Evolutionary conservation across 2,797 vertebrate species (phyloP).

Genomic region (Craterocephalus amniculus): DNA sequence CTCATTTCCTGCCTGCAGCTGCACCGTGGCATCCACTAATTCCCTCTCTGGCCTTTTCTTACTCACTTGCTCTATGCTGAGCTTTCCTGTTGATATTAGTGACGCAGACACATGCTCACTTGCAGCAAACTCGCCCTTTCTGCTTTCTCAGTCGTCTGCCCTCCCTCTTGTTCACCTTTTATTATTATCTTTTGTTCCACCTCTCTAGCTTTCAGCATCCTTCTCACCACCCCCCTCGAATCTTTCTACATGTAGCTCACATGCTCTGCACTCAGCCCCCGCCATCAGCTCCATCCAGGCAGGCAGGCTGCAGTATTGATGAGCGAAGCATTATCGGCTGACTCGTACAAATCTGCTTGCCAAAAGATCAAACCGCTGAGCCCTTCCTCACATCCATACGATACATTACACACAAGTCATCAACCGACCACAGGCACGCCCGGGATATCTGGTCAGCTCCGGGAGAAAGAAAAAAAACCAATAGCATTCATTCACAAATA

Average conservation of each 20-base stretch:
- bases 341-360: conserved; percentile 47
- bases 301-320: conserved; percentile 56
- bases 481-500: conserved; percentile 16
- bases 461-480: not conserved
- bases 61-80: conserved; percentile 45
- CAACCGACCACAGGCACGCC: not conserved
- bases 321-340: conserved; percentile 39
- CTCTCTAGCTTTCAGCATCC: conserved; percentile 32
- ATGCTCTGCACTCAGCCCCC: conserved; percentile 36
- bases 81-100: conserved; percentile 40
- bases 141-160: conserved; percentile 19
- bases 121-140: conserved; percentile 35
- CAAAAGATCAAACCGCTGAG: conserved; percentile 36
- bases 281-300: conserved; percentile 39
- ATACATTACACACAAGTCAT: conserved; percentile 6
- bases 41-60: conserved; percentile 47
- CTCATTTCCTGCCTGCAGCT: conserved; percentile 62
- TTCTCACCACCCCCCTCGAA: not conserved
- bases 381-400: conserved; percentile 10
- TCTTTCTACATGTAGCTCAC: conserved; percentile 63
- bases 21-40: conserved; percentile 52
- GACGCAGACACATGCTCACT: conserved; percentile 25
- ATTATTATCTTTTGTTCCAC: conserved; percentile 41
- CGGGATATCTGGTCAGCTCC: conserved; percentile 15
- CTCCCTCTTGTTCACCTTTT: conserved; percentile 19